Conservation (phyloP, 2,888 invertebrate genomes). For the Argyresthia goedartella region DNA sequence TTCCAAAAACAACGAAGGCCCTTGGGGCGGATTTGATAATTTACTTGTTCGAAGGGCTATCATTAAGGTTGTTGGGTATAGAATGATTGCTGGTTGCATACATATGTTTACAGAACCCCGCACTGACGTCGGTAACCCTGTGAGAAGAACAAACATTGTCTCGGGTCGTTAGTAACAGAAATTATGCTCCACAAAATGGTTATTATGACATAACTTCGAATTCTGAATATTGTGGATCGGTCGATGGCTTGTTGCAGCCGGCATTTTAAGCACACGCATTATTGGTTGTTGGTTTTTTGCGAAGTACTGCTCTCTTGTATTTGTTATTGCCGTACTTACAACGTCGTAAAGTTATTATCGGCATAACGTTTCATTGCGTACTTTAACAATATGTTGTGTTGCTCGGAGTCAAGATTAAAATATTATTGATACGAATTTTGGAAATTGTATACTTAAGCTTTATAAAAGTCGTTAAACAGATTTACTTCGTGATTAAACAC, state of each 20-base stretch:
- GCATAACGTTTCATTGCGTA: too few relatives aligned
- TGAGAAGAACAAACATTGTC: constrained; percentile 67
- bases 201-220: constrained; percentile 47
- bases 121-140: constrained; percentile 36
- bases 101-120: constrained; percentile 42
- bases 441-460: too few relatives aligned
- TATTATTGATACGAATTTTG: too few relatives aligned
- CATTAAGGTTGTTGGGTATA: constrained; percentile 56
- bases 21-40: constrained; percentile 68
- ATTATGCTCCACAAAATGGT: constrained; percentile 43
- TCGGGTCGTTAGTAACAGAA: constrained; percentile 61
- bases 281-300: constrained; percentile 5
- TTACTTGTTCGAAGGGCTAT: constrained; percentile 66
- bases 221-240: constrained; percentile 24
- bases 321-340: background rate
- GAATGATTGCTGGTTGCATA: constrained; percentile 59
- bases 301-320: background rate
- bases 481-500: too few relatives aligned
- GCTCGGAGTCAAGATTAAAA: too few relatives aligned
- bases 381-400: too few relatives aligned
- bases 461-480: too few relatives aligned
- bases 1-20: constrained; percentile 57
- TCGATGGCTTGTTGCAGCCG: constrained; percentile 31
- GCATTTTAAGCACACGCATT: constrained; percentile 9
- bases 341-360: background rate